Base-by-base conservation (phyloP, 1,140 invertebrate species). In the Eueides isabella region DNA sequence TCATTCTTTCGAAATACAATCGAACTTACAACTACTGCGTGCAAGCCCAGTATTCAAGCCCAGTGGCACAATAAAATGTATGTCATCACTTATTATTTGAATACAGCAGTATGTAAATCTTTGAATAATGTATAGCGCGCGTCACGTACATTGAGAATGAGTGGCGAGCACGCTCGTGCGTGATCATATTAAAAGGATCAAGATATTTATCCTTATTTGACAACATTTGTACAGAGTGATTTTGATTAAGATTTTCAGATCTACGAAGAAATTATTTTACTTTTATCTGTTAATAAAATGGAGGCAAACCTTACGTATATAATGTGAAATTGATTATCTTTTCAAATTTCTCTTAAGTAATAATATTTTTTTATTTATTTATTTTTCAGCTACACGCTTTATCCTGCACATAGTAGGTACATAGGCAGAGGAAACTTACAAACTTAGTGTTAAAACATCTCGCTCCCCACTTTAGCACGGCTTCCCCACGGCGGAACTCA, bases 141-240 rank as follows among this genome's bases (percentile, higher is more conserved):
- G 26, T 67, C 67, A 33, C 29, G 41, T 33, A 77, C 77, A 80
- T 80, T 80, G 73, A 75, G 78, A 80, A 67, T 75, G 75, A 80
- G 78, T 80, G 75, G 26, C 61, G 67, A 41, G 30, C 19, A 61
- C 66, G 72, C 31, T 28, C 61, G 67, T 67, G 67, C 75, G 78
- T 77, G 78, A 70, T 62, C 29, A 75, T 75, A 75, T 77, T 77
- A 80, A 70, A 29, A 44, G 35, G 12, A 70, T 67, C 63, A 44
- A 70, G 68, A 61, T 38, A 61, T 69, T 61, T 61, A 61, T 69
- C 61, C 29, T 28, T 69, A 69, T 69, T 61, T 69, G 29, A 19
- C 30, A 61, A 69, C n/a, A 69, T 61, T 61, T 69, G 67, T 30
- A 19, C 2, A 11, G 26, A 55, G 23, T 55, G 48, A 55, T 55